Evolutionary conservation across 2,888 invertebrate genomes (phyloP), one percentile per base, ranked within the genome.

Genomic region (Pandemis cinnamomeana): DNA sequence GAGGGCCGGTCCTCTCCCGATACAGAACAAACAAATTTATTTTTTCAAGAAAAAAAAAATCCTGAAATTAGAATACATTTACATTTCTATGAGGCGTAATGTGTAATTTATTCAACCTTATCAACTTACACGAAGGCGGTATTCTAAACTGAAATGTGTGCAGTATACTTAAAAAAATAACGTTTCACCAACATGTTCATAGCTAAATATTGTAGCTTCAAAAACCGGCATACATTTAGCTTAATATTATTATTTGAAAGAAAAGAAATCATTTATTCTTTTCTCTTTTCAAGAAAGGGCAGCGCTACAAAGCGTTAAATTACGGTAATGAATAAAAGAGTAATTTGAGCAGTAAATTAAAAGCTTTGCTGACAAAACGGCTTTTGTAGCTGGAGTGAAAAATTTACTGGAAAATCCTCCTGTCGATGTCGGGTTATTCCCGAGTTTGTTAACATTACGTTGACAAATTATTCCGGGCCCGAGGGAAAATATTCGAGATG

Each of bases 401-500:
- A 84, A 85, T 83, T 80, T 71, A 76, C 78, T 67, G 63, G 73
- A 72, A 71, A 80, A 80, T 75, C 69, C 69, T 75, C 80, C 79
- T 76, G 81, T 85, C 84, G 82, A 83, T 84, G 82, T 83, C 78
- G 72, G 75, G 71, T 81, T 80, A 76, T 77, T 81, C 80, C 42
- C 48, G 70, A 70, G 73, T 83, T 83, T 80, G 79, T 84, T 78
- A 79, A 78, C 73, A 76, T 77, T 80, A 80, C 78, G 78, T 80
- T 85, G 84, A 87, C 80, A 78, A 85, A 86, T 84, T 80, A 79
- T 80, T 80, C 77, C 64, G 76, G 78, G 77, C 73, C 81, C 79
- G 63, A 69, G 75, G 78, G 77, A 76, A 82, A 80, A 81, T 80
- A 77, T 78, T 77, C 75, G 77, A 75, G 71, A 74, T 69, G 55